These are phyloP conservation scores for Caenorhabditis drosophilae DNA, from an alignment of 2,888 invertebrate species.

Conservation along the genomic window DNA sequence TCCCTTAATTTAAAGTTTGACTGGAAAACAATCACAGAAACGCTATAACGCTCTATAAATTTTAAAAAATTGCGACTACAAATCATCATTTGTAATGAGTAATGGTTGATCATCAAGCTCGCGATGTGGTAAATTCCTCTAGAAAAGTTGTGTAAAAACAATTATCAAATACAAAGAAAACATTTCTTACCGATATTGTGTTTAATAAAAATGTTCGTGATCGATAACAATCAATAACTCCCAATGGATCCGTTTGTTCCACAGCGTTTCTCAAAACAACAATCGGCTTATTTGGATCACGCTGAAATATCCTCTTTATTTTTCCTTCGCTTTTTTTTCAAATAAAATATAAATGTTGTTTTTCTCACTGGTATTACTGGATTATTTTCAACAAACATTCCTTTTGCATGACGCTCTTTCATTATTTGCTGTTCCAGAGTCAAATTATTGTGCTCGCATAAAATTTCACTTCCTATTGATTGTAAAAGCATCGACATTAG, in stretches of 20 bases:
- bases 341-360: background rate
- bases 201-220: slow-evolving; percentile 13
- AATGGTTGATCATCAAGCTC: slow-evolving; percentile 77
- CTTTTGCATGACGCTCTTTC: slow-evolving; percentile 24
- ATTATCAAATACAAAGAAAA: too few relatives aligned
- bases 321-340: too few relatives aligned
- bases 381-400: background rate
- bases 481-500: slow-evolving; percentile 93
- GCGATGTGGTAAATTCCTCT: slow-evolving; percentile 57
- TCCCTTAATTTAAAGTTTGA: background rate
- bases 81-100: slow-evolving; percentile 91
- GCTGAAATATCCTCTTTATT: slow-evolving; percentile 8
- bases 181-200: background rate
- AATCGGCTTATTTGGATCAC: slow-evolving; percentile 30
- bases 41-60: background rate
- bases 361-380: slow-evolving; percentile 10
- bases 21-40: background rate
- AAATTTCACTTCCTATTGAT: slow-evolving; percentile 87
- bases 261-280: slow-evolving; percentile 39
- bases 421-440: slow-evolving; percentile 25
- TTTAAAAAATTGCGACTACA: slow-evolving; percentile 64
- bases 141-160: too few relatives aligned
- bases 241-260: slow-evolving; percentile 34
- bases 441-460: slow-evolving; percentile 69
- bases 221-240: slow-evolving; percentile 37